A percentile compares a stretch with the other conserved stretches of the same genome.
phyloP scores from a whole-genome alignment of 2,888 invertebrate species.

The Dicranocentrus wangi region DNA sequence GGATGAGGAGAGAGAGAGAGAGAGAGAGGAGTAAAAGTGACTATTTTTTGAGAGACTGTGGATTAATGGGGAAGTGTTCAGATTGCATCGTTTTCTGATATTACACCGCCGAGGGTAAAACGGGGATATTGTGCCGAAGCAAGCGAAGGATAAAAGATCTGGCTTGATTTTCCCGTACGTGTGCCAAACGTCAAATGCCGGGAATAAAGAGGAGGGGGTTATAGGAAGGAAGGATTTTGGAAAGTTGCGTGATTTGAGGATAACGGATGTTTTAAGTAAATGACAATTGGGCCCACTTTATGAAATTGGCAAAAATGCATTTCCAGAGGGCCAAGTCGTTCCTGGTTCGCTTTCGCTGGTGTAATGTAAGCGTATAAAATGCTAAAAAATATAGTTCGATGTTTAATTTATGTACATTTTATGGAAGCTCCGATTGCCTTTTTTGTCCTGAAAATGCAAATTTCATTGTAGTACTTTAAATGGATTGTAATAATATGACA shows the following conservation, averaged over 20 bases:
- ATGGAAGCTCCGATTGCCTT: no score
- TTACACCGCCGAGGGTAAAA: neutral
- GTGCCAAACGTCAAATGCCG: no score
- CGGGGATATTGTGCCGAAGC: neutral
- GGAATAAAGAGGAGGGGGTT: neutral
- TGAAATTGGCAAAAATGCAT: no score
- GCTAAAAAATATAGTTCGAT: no score
- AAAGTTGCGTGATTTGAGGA: neutral
- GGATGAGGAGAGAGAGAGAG: neutral
- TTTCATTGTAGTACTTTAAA: no score
- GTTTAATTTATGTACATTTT: no score
- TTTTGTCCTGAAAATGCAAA: no score
- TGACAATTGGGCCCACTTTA: neutral
- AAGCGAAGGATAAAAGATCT: neutral
- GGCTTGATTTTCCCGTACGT: neutral
- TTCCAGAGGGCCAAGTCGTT: no score
- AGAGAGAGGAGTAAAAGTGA: neutral
- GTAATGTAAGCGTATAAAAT: no score
- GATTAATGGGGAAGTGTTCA: slow-evolving; percentile 25
- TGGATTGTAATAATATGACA: no score
- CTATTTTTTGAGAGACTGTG: neutral
- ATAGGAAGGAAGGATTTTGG: no score
- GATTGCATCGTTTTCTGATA: slow-evolving; percentile 1
- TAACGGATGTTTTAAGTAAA: neutral
- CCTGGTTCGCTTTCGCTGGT: no score